Conservation (phyloP, 92 coral and sea anemone genomes). For the Actinernus sp. region DNA sequence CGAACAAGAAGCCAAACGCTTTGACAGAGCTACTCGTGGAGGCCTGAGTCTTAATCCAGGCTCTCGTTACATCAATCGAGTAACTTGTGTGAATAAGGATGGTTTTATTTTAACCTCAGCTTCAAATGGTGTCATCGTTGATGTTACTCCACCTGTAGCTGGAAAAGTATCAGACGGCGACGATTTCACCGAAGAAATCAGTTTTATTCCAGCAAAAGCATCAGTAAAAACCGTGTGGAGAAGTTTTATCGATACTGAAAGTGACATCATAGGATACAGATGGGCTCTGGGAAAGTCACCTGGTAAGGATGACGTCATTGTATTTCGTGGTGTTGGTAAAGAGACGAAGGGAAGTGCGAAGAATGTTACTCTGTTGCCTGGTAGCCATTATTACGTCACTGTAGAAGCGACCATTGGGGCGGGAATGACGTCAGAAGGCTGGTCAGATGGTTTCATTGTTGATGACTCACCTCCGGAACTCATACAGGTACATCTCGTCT, state of each 20-base stretch:
- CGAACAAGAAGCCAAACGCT: slow-evolving; percentile 39
- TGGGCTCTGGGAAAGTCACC: slow-evolving; percentile 70
- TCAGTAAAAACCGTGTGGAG: slow-evolving; percentile 69
- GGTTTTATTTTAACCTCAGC: slow-evolving; percentile 72
- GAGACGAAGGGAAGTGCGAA: slow-evolving; percentile 35
- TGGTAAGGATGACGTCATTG: slow-evolving; percentile 15
- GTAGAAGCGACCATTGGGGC: slow-evolving; percentile 85
- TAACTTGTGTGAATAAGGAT: slow-evolving; percentile 83
- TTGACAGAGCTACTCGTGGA: slow-evolving; percentile 55
- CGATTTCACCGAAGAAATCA: slow-evolving; percentile 36
- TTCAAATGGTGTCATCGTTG: slow-evolving; percentile 73
- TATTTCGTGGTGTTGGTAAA: slow-evolving; percentile 64
- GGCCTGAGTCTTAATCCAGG: slow-evolving; percentile 82
- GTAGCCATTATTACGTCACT: slow-evolving; percentile 81
- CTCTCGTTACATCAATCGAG: slow-evolving; percentile 64
- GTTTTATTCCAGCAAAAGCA: slow-evolving; percentile 59
- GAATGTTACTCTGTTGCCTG: slow-evolving; percentile 73
- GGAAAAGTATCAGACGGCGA: slow-evolving; percentile 69
- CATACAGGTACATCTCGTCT: slow-evolving; percentile 56
- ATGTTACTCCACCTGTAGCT: slow-evolving; percentile 57
- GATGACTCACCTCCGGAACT: slow-evolving; percentile 85
- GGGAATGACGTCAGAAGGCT: slow-evolving; percentile 82
- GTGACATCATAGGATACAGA: slow-evolving; percentile 84
- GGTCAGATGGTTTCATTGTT: slow-evolving; percentile 92
- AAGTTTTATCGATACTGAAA: slow-evolving; percentile 75